A percentile compares a stretch with the other conserved stretches of the same genome.
phyloP scores from a whole-genome alignment of 2,888 invertebrate genomes.

The Andrena minutula region DNA sequence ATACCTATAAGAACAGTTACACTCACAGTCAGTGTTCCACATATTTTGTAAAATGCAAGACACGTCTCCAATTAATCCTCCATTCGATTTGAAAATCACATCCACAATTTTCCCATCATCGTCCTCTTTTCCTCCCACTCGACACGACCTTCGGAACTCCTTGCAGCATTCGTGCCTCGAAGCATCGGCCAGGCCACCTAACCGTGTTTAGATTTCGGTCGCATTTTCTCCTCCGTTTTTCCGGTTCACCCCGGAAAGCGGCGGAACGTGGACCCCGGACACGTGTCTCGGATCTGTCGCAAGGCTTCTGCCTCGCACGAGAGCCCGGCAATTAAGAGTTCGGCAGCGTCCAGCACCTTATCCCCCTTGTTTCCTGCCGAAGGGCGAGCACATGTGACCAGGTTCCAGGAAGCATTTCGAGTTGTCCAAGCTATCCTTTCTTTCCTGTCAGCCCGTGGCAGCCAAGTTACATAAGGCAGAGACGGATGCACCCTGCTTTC shows the following conservation, averaged over 20 bases:
- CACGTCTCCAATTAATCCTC: neutral
- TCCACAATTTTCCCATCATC: neutral
- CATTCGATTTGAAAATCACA: neutral
- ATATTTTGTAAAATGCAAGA: neutral
- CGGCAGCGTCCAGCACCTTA: constrained; percentile 31
- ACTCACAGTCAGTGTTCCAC: neutral
- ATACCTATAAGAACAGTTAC: too few relatives aligned
- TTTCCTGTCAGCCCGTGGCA: constrained; percentile 38
- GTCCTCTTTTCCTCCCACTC: neutral
- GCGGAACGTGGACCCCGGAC: constrained; percentile 16
- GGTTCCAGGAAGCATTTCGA: constrained; percentile 54
- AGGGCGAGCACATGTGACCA: constrained; percentile 65
- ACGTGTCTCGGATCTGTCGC: constrained; percentile 54
- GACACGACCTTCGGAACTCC: neutral
- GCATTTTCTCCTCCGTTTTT: neutral
- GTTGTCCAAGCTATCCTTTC: constrained; percentile 40
- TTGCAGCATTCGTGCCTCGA: neutral
- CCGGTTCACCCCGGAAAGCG: neutral
- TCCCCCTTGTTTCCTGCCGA: constrained; percentile 60
- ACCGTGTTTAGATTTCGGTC: neutral
- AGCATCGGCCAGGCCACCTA: neutral
- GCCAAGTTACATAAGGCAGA: constrained; percentile 63
- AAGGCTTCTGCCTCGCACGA: constrained; percentile 17
- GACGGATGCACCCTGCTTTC: constrained; percentile 57
- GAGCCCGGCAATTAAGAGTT: constrained; percentile 57